A percentile compares a stretch with the other conserved stretches of the same genome.
These are phyloP conservation scores for Nipponacmea schrenckii DNA, from an alignment of 2,888 invertebrate species.

Conservation along the genomic window DNA sequence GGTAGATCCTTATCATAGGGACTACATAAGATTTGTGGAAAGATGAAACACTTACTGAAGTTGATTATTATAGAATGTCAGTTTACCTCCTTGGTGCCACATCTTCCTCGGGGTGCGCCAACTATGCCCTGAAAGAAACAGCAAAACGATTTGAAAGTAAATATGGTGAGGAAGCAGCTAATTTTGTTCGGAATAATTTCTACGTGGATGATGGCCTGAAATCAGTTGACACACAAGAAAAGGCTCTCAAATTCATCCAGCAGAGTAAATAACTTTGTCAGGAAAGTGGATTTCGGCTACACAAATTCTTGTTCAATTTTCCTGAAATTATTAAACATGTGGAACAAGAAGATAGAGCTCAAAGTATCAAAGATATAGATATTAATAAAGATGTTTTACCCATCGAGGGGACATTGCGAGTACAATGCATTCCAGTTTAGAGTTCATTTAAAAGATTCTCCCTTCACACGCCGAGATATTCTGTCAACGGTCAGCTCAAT, in stretches of 20 bases:
- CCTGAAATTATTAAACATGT: slow-evolving; percentile 30
- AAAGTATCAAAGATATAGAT: slow-evolving; percentile 18
- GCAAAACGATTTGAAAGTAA: slow-evolving; percentile 16
- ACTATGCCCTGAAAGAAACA: slow-evolving; percentile 28
- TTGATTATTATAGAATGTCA: slow-evolving; percentile 29
- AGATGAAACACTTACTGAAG: slow-evolving; percentile 3
- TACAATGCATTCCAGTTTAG: slow-evolving; percentile 32
- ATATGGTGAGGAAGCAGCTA: slow-evolving; percentile 21
- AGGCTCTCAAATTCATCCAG: no score
- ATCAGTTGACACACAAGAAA: slow-evolving; percentile 16
- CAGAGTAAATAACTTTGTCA: no score
- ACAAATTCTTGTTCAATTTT: slow-evolving; percentile 39
- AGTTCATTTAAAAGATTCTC: slow-evolving; percentile 22
- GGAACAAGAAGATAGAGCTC: slow-evolving; percentile 29
- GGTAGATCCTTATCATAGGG: slow-evolving; percentile 14
- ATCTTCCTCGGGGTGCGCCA: slow-evolving; percentile 32
- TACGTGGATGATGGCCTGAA: slow-evolving; percentile 39
- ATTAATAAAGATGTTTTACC: slow-evolving; percentile 18
- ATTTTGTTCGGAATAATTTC: slow-evolving; percentile 31
- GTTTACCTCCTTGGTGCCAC: slow-evolving; percentile 32
- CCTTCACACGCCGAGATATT: slow-evolving; percentile 28
- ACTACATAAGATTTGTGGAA: slow-evolving; percentile 31
- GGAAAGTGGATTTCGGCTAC: slow-evolving; percentile 32
- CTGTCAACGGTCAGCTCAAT: slow-evolving; percentile 32
- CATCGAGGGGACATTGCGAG: slow-evolving; percentile 37